Evolutionary conservation across 2,113 vertebrate genomes (phyloP), one percentile per base, ranked within the genome.

Genomic region (Tetraodon nigroviridis): DNA sequence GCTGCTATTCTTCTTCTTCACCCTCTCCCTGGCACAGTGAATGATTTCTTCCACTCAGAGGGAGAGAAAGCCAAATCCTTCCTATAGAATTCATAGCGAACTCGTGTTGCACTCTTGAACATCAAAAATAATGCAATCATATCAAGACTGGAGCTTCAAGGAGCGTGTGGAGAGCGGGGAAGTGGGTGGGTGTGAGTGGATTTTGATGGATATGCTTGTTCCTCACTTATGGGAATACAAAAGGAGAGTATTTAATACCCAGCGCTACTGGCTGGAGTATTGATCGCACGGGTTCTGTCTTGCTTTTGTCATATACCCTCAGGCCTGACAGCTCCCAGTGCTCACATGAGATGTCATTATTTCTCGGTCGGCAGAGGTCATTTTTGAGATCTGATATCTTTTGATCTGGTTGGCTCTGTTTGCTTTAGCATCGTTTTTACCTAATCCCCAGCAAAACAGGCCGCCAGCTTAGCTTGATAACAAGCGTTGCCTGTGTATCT

Each of bases 121-220:
- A n/a, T 57, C 51, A 60, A 10, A 5, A 58, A 47, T 47, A 37
- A 63, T 13, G 18, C 41, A 51, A 41, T 74, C 44, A 48, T 6
- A 53, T 11, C 32, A 61, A 41, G n/a, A 42, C 16, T 57, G 47
- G 49, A 66, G 57, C 78, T 55, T 61, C 6, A 17, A 53, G 71
- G 45, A 61, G 24, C 51, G 45, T 19, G 27, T 63, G 56, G 45
- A 37, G 42, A 47, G 52, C 21, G 48, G 19, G 48, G 19, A 37
- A 1, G 41, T 61, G 41, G 61, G 13, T 50, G 52, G 61, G 57
- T 27, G 7, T 84, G 82, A 84, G 84, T 80, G 76, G 61, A 59
- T 77, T 80, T 73, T 79, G 80, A 87, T 83, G 85, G 80, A 85
- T 85, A 79, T 63, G 70, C 77, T 84, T 78, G 63, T 55, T 67